Percentiles rank a stretch among this genome's conserved stretches.
These are phyloP conservation scores for Bungarus multicinctus DNA, from an alignment of 2,113 vertebrate genomes.

Conservation along the genomic window DNA sequence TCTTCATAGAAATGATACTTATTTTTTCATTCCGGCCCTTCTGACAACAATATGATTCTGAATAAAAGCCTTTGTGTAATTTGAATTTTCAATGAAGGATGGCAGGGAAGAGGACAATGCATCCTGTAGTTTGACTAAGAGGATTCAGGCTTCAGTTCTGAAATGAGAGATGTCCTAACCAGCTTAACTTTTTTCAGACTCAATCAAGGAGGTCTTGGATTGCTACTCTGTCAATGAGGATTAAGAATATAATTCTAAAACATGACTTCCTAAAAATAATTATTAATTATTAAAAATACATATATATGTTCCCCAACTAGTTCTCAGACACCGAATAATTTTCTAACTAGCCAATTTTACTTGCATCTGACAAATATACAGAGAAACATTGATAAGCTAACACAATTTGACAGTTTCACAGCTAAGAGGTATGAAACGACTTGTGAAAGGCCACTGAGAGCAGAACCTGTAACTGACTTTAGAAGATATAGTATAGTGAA, in stretches of 20 bases:
- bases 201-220: not conserved
- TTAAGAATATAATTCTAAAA: not conserved
- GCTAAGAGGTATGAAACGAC: not conserved
- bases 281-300: not conserved
- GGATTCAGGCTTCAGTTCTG: not conserved
- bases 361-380: not conserved
- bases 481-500: not conserved
- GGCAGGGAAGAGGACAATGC: not conserved
- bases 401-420: not conserved
- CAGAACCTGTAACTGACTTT: not conserved
- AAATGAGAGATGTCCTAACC: not conserved
- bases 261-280: not conserved
- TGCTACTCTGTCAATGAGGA: not conserved
- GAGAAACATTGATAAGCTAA: not conserved
- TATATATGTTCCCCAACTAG: not conserved
- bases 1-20: not conserved
- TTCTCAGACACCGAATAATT: not conserved
- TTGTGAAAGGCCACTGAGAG: not conserved
- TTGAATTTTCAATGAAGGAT: not conserved
- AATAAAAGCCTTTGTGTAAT: not conserved
- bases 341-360: not conserved
- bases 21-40: not conserved
- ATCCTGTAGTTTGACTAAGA: not conserved
- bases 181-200: not conserved
- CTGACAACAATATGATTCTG: not conserved